Percentiles rank a stretch among this genome's conserved stretches.
Conservation (phyloP, 2,113 vertebrate species). For the Spea multiplicata region DNA sequence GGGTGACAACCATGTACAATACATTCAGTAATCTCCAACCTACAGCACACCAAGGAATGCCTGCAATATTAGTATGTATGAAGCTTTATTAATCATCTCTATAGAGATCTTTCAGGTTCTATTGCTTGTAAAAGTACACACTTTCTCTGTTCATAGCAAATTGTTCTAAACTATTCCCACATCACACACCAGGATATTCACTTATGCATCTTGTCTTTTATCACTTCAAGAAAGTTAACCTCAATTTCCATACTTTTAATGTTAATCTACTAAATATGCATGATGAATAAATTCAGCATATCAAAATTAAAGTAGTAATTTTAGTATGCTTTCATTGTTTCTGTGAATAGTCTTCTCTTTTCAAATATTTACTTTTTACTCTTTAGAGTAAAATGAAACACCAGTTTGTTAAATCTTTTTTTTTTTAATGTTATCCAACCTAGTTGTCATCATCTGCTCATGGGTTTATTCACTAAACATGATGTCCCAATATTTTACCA, state of each 20-base stretch:
- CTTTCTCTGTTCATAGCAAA: conserved; percentile 40
- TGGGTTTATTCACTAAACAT: no score
- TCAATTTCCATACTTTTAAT: conserved; percentile 40
- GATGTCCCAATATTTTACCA: no score
- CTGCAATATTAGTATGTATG: conserved; percentile 23
- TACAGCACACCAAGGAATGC: conserved; percentile 3
- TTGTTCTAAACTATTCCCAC: conserved; percentile 44
- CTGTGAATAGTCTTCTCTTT: background rate
- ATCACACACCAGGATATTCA: conserved; percentile 32
- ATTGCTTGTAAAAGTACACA: conserved; percentile 40
- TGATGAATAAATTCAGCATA: conserved; percentile 27
- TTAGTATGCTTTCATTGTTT: conserved; percentile 13
- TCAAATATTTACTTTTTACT: no score
- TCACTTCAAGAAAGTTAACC: conserved; percentile 44
- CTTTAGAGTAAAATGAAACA: no score
- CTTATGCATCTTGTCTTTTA: conserved; percentile 35
- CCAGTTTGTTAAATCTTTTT: no score
- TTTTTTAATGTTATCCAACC: no score
- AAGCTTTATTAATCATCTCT: conserved; percentile 27
- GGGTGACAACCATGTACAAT: conserved; percentile 9
- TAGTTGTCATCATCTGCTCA: no score
- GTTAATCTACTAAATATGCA: conserved; percentile 41
- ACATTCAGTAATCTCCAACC: conserved; percentile 33
- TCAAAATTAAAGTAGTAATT: conserved; percentile 28
- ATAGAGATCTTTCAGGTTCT: conserved; percentile 40